Evolutionary conservation across 2,888 invertebrate genomes (phyloP).

Genomic region (Athrips mouffetella): DNA sequence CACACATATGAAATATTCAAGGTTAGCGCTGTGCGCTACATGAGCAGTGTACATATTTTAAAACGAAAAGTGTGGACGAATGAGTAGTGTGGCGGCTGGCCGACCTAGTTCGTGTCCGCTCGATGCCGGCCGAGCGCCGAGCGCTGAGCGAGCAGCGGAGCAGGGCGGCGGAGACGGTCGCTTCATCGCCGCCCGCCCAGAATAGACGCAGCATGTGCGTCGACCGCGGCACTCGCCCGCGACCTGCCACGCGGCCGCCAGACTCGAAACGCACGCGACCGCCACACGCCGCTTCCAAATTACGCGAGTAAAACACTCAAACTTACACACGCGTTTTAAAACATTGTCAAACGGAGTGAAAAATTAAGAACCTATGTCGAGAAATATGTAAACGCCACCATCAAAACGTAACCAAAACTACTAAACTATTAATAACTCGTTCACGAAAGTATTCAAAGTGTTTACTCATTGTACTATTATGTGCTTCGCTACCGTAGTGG

Average conservation of each 20-base stretch:
- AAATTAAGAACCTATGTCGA: slow-evolving; percentile 9
- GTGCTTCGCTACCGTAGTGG: slow-evolving; percentile 56
- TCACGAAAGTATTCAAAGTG: slow-evolving; percentile 47
- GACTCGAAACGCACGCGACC: slow-evolving; percentile 16
- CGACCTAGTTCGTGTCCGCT: slow-evolving; percentile 71
- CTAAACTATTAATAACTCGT: slow-evolving; percentile 50
- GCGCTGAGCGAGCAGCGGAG: not conserved
- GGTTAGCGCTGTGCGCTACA: not conserved
- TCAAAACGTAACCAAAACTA: slow-evolving; percentile 27
- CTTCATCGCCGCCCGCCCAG: slow-evolving; percentile 53
- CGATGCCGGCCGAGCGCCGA: slow-evolving; percentile 28
- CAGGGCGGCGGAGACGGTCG: slow-evolving; percentile 22
- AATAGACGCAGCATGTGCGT: slow-evolving; percentile 78
- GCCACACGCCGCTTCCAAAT: slow-evolving; percentile 16
- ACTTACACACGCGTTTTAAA: slow-evolving; percentile 33
- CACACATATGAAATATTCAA: slow-evolving; percentile 1
- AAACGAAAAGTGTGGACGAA: slow-evolving; percentile 1
- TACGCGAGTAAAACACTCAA: slow-evolving; percentile 19
- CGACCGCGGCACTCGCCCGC: slow-evolving; percentile 52
- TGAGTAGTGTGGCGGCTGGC: slow-evolving; percentile 37
- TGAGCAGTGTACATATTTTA: slow-evolving; percentile 14
- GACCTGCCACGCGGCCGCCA: not conserved
- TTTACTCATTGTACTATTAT: slow-evolving; percentile 31
- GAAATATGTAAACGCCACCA: not conserved
- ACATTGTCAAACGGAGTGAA: slow-evolving; percentile 26